Base-by-base conservation (phyloP, 2,797 vertebrate species). In the Sarcoramphus papa region DNA sequence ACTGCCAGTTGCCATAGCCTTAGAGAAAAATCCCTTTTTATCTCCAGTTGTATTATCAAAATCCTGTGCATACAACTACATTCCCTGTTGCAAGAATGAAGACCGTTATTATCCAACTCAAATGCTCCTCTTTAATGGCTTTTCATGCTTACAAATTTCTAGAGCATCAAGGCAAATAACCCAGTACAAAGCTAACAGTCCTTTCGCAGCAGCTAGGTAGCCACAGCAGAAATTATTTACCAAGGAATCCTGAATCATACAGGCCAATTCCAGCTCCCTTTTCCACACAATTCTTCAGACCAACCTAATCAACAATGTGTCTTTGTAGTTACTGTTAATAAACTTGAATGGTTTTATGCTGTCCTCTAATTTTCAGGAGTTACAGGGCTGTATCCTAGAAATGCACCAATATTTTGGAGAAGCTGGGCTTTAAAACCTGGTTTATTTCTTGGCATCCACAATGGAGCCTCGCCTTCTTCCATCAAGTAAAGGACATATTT, bases 11-110 rank as follows among this genome's bases (percentile, higher is more conserved):
- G 74, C 73, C 27, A 6, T 19, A 19, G 93, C 68, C 20, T 97
- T 95, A 2, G 65, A 30, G 23, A 90, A 80, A 14, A 77, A 78
- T 84, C 31, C 45, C 23, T 76, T 97, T 54, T 35, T 47, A 6
- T 12, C 24, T 31, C 65, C 45, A 0, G 21, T 53, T 6, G 0
- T 0, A 5, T 8, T 18, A 6, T 91, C 24, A 3, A 62, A 56
- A 94, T 83, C 96, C 97, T 95, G 14, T 93, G 94, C 69, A 86
- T 48, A 21, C 93, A 90, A 59, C 97, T 1, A 94, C 96, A 6
- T 97, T 97, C 2, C 97, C 95, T 69, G 97, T 97, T 21, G 96
- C 56, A n/a, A 91, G 98, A 85, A 97, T n/a, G 22, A 97, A 98
- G 74, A 63, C 81, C 73, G 81, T 97, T 98, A 20, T 67, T 97